These are phyloP conservation scores for Heliconius erato DNA, from an alignment of 2,888 invertebrate genomes.

Conservation along the genomic window DNA sequence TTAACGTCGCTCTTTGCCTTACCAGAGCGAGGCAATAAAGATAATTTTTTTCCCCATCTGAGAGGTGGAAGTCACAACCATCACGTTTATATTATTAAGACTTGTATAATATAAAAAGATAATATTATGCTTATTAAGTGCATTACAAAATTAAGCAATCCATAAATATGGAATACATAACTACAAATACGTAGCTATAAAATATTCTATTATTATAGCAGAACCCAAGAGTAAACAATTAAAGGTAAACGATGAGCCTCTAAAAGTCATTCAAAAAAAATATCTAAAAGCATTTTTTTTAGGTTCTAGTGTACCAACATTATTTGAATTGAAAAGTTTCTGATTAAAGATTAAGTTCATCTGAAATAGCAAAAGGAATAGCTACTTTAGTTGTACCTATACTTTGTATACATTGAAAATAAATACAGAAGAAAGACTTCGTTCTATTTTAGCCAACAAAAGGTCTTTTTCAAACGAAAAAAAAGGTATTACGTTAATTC, in stretches of 20 bases:
- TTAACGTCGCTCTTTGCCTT: background rate
- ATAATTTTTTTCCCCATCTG: background rate
- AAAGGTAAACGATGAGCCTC: too few relatives aligned
- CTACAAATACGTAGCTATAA: too few relatives aligned
- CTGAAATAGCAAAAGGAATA: background rate
- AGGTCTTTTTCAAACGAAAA: background rate
- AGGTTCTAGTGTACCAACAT: background rate
- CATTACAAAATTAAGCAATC: too few relatives aligned
- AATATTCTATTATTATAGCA: too few relatives aligned
- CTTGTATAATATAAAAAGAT: too few relatives aligned
- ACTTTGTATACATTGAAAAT: conserved; percentile 1
- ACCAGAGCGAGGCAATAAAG: background rate
- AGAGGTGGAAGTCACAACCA: background rate
- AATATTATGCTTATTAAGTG: too few relatives aligned
- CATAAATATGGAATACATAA: too few relatives aligned
- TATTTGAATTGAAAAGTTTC: background rate
- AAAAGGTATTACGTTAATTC: conserved; percentile 25
- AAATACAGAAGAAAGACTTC: background rate
- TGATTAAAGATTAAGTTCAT: background rate
- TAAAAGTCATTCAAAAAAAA: too few relatives aligned
- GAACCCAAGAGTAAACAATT: too few relatives aligned
- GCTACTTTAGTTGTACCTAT: background rate
- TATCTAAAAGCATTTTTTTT: too few relatives aligned
- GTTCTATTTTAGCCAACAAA: conserved; percentile 13
- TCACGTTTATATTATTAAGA: background rate